Base-by-base conservation (phyloP, 2,113 vertebrate genomes). In the Cochlearius cochlearius region DNA sequence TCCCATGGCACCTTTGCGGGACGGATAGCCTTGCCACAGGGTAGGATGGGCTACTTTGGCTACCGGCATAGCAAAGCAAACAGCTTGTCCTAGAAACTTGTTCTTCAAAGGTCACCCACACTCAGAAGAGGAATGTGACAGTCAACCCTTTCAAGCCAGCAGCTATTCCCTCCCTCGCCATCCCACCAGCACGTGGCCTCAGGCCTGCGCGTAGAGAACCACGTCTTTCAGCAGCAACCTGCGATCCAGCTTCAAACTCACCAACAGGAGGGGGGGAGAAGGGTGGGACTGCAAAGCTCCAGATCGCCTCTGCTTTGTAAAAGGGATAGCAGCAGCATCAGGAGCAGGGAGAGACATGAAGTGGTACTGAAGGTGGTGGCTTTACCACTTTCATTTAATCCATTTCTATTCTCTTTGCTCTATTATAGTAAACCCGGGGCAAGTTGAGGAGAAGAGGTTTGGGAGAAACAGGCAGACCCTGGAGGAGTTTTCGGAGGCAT, bases 1-100 rank as follows among this genome's bases (percentile, higher is more conserved):
- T 38, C 26, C 45, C 38, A 3, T 6, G 4, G 39, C 34, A 43
- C 20, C 30, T 27, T 19, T 0, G 1, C 19, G 27, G 23, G n/a
- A 39, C 39, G 64, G 30, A 12, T 4, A 67, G 12, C 12, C 36
- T 34, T 58, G 30, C 27, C 39, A 23, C 53, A 32, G 32, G 56
- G 45, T 5, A 30, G 23, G 2, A 12, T 0, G 0, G 47, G 13
- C 27, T 83, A 5, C 60, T 88, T 63, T 55, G n/a, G 30, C 38
- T 68, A 52, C 8, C 12, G 56, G 36, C 39, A 2, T 30, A 49
- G 56, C 77, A 72, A 10, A 29, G 30, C 43, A 45, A 39, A 45
- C 41, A 71, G 17, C 49, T 59, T 8, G 7, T 38, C 39, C 18
- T n/a, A 36, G 53, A 71, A 64, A 45, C 13, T 30, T 58, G 55